A percentile compares a stretch with the other conserved stretches of the same genome.
These are phyloP conservation scores for Serilophus lunatus DNA, from an alignment of 2,113 vertebrate species.

Conservation along the genomic window DNA sequence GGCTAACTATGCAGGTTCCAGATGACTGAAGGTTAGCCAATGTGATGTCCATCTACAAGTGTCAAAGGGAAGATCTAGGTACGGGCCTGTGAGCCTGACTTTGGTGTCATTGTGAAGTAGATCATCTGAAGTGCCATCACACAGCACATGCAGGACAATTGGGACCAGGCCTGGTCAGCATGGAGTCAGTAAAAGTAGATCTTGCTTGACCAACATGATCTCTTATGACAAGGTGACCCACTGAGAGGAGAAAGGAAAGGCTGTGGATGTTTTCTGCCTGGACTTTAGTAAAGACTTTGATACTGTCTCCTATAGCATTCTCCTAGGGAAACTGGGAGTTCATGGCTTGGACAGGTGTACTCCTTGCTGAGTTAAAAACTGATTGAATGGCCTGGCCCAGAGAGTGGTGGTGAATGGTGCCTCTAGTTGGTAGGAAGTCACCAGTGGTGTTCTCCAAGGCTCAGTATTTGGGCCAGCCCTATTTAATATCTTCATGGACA, in stretches of 20 bases:
- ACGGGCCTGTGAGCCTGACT: too few species aligned
- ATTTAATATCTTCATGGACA: fast-evolving
- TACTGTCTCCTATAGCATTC: not conserved
- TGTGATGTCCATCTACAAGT: too few species aligned
- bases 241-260: not conserved
- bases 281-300: not conserved
- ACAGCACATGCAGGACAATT: not conserved
- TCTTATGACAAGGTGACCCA: not conserved
- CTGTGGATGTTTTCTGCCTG: not conserved
- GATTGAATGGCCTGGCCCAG: not conserved
- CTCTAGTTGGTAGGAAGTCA: too few species aligned
- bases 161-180: not conserved
- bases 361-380: not conserved
- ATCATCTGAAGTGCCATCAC: not conserved
- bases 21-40: too few species aligned
- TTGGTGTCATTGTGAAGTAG: not conserved
- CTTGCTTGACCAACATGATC: not conserved
- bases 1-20: not conserved
- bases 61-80: too few species aligned
- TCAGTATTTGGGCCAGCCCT: not conserved
- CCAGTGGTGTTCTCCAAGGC: not conserved
- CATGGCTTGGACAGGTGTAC: too few species aligned
- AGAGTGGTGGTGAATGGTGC: not conserved
- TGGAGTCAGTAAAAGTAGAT: not conserved
- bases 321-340: not conserved